A percentile compares a stretch with the other conserved stretches of the same genome.
Conservation (phyloP, 2,888 invertebrate genomes). For the Prenolepis imparis region DNA sequence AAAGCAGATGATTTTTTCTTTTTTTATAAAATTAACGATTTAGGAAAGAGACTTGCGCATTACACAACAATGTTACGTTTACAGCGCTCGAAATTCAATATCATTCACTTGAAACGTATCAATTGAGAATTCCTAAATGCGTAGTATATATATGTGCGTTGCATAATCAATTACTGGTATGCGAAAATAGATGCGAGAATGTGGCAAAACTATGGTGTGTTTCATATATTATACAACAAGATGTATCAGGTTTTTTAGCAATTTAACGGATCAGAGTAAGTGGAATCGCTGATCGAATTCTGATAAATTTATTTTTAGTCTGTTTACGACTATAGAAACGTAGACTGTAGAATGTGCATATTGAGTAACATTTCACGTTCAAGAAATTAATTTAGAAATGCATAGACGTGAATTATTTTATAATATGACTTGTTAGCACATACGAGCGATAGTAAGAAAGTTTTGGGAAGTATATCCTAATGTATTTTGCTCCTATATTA, state of each 20-base stretch:
- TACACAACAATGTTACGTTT: not conserved
- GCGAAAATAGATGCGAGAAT: not conserved
- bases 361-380: not conserved
- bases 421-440: not conserved
- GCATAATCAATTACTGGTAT: not conserved
- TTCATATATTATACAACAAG: not conserved
- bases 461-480: not conserved
- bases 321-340: slow-evolving; percentile 3
- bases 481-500: not conserved
- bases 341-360: not conserved
- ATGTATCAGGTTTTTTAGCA: not conserved
- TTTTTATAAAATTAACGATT: not conserved
- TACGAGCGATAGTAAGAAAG: not conserved
- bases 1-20: too few relatives aligned
- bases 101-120: not conserved
- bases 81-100: slow-evolving; percentile 6
- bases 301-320: slow-evolving; percentile 27
- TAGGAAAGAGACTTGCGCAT: not conserved
- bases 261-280: not conserved
- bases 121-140: not conserved
- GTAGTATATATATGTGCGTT: not conserved
- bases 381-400: not conserved
- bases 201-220: not conserved
- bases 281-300: not conserved
- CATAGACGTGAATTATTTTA: not conserved